Evolutionary conservation across 2,113 vertebrate genomes (phyloP), one percentile per base, ranked within the genome.

Genomic region (Ammodytes marinus): DNA sequence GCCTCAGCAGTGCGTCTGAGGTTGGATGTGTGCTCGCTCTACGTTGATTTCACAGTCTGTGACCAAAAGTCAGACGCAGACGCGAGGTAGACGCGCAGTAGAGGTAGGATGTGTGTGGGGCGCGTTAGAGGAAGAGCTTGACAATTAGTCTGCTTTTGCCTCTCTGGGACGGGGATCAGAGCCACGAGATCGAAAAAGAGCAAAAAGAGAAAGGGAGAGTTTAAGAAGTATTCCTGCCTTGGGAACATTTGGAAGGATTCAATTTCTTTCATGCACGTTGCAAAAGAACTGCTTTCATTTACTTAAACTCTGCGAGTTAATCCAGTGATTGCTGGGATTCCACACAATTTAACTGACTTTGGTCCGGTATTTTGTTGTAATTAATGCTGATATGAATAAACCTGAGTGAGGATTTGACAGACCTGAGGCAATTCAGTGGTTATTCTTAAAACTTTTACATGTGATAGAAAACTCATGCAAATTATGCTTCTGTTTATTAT

Each of bases 151-250:
- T 27, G 27, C 27, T 63, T 58, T 77, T 88, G 82, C 61, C 73
- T 89, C 67, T 43, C 63, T 70, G 67, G 83, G 81, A 86, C 46
- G 27, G 47, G 45, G 63, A 85, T 81, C 80, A 68, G 77, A 60
- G 69, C 15, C 50, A 59, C 69, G 67, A 81, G 69, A 77, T 40
- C 11, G 79, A 88, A 53, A 76, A 69, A 70, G 72, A 66, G 58
- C 12, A 52, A 75, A 61, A 50, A 57, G 27, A 72, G 57, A 73
- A 45, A 65, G 43, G 74, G 39, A 53, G 64, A 82, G 69, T 71
- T 77, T 47, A 64, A 58, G 46, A 69, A 59, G 11, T 19, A 12
- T 60, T 74, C 37, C 46, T 72, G 14, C 39, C 61, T 9, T 61
- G 49, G 69, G 69, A 67, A 59, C 8, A 60, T 45, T 66, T 68